phyloP scores from a whole-genome alignment of 92 coral and sea anemone species.

The Porites rus region DNA sequence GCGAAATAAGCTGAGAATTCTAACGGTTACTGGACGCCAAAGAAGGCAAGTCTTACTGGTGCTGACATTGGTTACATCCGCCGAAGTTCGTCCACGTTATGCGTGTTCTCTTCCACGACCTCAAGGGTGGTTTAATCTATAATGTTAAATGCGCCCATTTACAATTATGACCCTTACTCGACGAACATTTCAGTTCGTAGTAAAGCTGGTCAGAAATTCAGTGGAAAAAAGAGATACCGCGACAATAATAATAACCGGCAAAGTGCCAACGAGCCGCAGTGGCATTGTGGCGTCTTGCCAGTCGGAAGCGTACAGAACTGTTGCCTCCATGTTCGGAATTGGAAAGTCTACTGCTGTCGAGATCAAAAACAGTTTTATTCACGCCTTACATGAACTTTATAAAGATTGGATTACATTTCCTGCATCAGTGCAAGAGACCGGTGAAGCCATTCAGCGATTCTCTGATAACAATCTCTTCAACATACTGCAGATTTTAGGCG shows the following conservation, averaged over 20 bases:
- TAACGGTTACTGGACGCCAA: no score
- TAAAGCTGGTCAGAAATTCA: no score
- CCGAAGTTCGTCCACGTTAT: no score
- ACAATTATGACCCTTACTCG: slow-evolving; percentile 18
- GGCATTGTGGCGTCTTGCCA: slow-evolving; percentile 52
- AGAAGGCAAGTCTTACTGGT: no score
- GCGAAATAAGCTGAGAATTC: slow-evolving; percentile 6
- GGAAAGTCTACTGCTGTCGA: slow-evolving; percentile 55
- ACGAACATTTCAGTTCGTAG: background rate
- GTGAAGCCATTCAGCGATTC: slow-evolving; percentile 19
- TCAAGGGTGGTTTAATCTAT: slow-evolving; percentile 22
- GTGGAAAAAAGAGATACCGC: background rate
- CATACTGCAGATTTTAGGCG: slow-evolving; percentile 31
- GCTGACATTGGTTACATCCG: no score
- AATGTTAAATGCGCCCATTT: background rate
- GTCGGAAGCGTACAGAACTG: slow-evolving; percentile 43
- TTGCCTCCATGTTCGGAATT: slow-evolving; percentile 49
- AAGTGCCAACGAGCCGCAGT: slow-evolving; percentile 30
- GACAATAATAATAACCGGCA: no score
- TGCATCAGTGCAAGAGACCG: slow-evolving; percentile 34
- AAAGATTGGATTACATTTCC: slow-evolving; percentile 50
- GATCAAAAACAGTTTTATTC: slow-evolving; percentile 25
- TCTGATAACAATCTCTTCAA: slow-evolving; percentile 7
- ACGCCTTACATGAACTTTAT: slow-evolving; percentile 14
- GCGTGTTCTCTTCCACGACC: slow-evolving; percentile 14